Evolutionary conservation across 2,888 invertebrate genomes (phyloP).

Genomic region (Ischnura elegans): DNA sequence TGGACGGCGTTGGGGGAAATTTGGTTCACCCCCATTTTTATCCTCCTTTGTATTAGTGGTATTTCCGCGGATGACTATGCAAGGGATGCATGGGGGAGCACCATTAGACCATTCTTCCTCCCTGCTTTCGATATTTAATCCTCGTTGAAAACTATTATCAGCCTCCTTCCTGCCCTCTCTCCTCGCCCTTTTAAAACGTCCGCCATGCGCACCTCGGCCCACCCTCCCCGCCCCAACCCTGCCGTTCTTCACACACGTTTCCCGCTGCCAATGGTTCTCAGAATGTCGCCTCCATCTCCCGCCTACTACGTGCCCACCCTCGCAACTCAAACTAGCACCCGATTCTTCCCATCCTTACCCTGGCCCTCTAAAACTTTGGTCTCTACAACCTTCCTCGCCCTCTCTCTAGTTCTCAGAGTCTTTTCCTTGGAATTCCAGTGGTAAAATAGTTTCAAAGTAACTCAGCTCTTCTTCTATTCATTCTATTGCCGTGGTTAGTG

Average conservation of each 20-base stretch:
- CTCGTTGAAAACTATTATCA: background rate
- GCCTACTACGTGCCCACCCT: no score
- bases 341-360: background rate
- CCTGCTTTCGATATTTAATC: conserved; percentile 24
- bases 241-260: background rate
- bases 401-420: background rate
- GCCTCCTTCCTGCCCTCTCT: background rate
- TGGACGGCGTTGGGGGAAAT: background rate
- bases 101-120: background rate
- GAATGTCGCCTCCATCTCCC: background rate
- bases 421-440: background rate
- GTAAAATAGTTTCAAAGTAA: no score
- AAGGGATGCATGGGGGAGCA: background rate
- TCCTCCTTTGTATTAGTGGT: background rate
- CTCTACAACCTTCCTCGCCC: background rate
- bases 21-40: background rate
- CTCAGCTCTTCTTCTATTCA: no score
- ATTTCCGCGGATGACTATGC: background rate
- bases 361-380: background rate
- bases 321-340: no score
- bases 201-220: background rate
- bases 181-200: no score
- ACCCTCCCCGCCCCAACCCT: background rate
- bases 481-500: no score
- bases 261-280: background rate